Base-by-base conservation (phyloP, 2,113 vertebrate genomes). In the Sturnus vulgaris region DNA sequence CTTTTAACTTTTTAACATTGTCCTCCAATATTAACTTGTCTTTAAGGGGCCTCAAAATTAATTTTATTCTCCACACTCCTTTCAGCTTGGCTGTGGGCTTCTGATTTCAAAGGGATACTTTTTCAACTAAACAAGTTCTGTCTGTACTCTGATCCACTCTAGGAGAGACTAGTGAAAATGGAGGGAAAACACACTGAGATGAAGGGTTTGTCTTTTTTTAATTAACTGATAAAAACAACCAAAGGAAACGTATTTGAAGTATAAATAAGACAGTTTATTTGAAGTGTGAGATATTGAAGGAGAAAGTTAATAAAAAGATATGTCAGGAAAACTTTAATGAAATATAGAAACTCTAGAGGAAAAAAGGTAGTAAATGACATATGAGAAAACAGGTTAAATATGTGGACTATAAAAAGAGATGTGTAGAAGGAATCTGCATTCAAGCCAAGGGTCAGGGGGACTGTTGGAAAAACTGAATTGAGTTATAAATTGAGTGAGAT, bases 211-310 rank as follows among this genome's bases (percentile, higher is more conserved):
- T 79, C 65, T 69, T 33, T 75, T 91, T 69, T 75, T 88, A 86
- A 89, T 73, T 92, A 94, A 76, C 75, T 80, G 90, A 91, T 96
- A 87, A 86, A 95, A 93, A 86, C 40, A 11, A 73, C 39, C 44
- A 59, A 84, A 93, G 65, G 40, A 81, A 88, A 22, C 0, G 10
- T 75, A 91, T 93, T 94, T 93, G 93, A 96, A 78, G 61, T 40
- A 88, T 95, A 70, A 90, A 92, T 90, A 90, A 96, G 64, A 61
- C 59, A 47, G 37, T 20, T 95, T 90, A 92, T 87, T 91, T 93
- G 92, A 97, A 76, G 66, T 47, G 39, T 88, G 59, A 86, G 89
- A 61, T 89, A 56, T 18, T 46, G 64, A 94, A 88, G 55, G 11
- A 86, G 50, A 89, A 95, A 91, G 64, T 86, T 96, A 84, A 77